Conservation (phyloP, 2,888 invertebrate genomes). For the Synergus gifuensis region DNA sequence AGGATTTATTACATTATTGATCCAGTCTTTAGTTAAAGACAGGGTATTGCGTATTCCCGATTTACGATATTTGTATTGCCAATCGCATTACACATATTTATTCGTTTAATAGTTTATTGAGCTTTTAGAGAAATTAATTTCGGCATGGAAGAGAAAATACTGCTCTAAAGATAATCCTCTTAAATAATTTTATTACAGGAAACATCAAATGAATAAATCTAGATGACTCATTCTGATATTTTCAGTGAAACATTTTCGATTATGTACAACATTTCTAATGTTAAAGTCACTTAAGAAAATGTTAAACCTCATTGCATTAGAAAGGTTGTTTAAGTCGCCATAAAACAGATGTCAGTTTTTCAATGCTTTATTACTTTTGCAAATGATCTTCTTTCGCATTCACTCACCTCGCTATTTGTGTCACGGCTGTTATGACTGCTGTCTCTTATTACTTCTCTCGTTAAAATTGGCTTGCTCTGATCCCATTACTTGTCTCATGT, state of each 20-base stretch:
- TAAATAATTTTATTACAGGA: background rate
- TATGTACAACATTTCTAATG: too few species aligned
- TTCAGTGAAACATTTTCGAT: too few species aligned
- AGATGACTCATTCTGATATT: too few species aligned
- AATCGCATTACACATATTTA: constrained; percentile 3
- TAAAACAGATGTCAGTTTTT: constrained; percentile 22
- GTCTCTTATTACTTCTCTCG: constrained; percentile 21
- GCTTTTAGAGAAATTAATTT: constrained; percentile 22
- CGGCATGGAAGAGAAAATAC: background rate
- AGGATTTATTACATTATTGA: constrained; percentile 34
- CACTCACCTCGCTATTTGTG: constrained; percentile 26
- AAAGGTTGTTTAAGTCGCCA: background rate
- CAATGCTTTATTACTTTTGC: constrained; percentile 30
- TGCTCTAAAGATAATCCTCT: background rate
- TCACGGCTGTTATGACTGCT: constrained; percentile 21
- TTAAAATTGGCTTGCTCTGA: constrained; percentile 29
- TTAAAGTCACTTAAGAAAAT: too few species aligned
- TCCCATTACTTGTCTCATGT: constrained; percentile 15
- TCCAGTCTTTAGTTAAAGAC: constrained; percentile 2
- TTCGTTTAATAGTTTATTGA: constrained; percentile 7
- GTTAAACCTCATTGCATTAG: too few species aligned
- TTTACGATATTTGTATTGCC: constrained; percentile 26
- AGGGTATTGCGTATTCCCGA: constrained; percentile 11
- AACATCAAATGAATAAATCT: too few species aligned
- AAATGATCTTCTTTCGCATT: constrained; percentile 28